Base-by-base conservation (phyloP, 2,113 vertebrate species). In the Phycodurus eques region DNA sequence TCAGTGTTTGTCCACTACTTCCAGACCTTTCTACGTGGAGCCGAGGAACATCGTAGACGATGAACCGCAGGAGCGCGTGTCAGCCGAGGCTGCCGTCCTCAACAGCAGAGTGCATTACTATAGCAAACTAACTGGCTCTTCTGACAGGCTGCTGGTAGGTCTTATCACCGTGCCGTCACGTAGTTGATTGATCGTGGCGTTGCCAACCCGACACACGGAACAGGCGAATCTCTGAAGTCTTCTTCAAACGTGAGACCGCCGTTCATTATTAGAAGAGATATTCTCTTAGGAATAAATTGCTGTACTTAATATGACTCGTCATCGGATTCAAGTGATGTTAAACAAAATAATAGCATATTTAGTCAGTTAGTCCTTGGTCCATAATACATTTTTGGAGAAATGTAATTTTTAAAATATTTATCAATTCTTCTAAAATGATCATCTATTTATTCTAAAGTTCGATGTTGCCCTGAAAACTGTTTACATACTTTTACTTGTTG, bases 91-190 rank as follows among this genome's bases (percentile, higher is more conserved):
- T 8, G 93, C 97, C 43, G 94, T 94, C 63, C 93, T 99, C 88
- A 97, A 94, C 90, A 98, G 96, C 83, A 87, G 96, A 85, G 94
- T 99, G 73, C 95, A 98, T 75, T 99, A 98, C 91, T 99, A 98
- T 17, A 85, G 94, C 76, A 92, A 93, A 5, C 94, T 99, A 63
- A 90, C 93, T 0, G 91, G 89, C 47, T 93, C 95, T n/a, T 89
- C 96, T 47, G 94, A 98, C 88, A 90, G 92, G 73, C 90, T 94
- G 12, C 76, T 99, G 93, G 97, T 99, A 91, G 3, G 80, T 77
- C 0, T 0, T 10, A 15, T 33, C 22, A 27, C 9, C 11, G 4
- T 31, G 56, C 22, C 14, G 10, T 59, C 27, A 12, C 1, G 15
- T 51, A 51, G 3, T 19, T 56, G 53, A 54, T 9, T 54, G 2